phyloP scores from a whole-genome alignment of 2,888 invertebrate genomes.

The Leucania comma region DNA sequence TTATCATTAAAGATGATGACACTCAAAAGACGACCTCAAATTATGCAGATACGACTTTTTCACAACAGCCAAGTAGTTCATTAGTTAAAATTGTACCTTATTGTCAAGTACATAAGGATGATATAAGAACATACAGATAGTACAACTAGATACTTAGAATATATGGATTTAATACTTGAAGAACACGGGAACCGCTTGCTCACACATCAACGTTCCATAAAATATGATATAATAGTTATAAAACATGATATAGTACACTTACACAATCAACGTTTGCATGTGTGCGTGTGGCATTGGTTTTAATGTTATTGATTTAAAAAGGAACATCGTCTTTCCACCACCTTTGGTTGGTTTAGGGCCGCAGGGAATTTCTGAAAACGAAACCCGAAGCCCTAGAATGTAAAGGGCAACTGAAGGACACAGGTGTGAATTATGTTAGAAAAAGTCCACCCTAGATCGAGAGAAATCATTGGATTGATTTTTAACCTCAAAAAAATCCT shows the following conservation, averaged over 20 bases:
- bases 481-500: no score
- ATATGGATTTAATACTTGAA: constrained; percentile 61
- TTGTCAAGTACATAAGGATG: constrained; percentile 60
- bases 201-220: constrained; percentile 58
- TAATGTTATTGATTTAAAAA: not conserved
- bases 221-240: constrained; percentile 59
- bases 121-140: constrained; percentile 54
- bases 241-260: constrained; percentile 62
- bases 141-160: constrained; percentile 55
- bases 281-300: constrained; percentile 23
- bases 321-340: not conserved
- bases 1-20: not conserved
- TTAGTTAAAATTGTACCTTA: constrained; percentile 53
- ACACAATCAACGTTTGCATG: constrained; percentile 48
- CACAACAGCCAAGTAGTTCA: constrained; percentile 16
- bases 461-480: no score
- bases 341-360: no score
- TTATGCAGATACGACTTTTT: constrained; percentile 23
- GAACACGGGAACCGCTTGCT: constrained; percentile 55
- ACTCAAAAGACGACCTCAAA: not conserved
- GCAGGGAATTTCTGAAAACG: no score
- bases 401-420: no score
- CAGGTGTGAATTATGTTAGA: no score
- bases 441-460: no score
- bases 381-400: no score